Conservation (phyloP, 53 echinoderm and acorn worm genomes). For the Echinarachnius parma region DNA sequence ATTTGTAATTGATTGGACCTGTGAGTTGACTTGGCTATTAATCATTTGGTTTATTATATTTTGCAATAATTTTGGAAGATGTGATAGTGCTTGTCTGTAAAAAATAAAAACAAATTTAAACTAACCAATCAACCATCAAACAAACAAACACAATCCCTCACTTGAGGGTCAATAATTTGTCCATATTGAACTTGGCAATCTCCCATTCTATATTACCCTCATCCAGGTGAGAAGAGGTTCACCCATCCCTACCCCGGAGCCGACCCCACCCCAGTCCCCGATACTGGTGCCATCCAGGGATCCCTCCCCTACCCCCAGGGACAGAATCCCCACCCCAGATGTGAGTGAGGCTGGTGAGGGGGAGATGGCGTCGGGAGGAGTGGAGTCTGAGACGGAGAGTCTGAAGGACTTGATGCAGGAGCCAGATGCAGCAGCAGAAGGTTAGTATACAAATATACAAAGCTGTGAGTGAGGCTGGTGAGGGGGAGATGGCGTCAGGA, state of each 20-base stretch:
- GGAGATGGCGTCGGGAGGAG: constrained; percentile 18
- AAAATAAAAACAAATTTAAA: no score
- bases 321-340: constrained; percentile 70
- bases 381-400: constrained; percentile 60
- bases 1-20: no score
- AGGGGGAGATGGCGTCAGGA: constrained; percentile 8
- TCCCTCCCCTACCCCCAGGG: constrained; percentile 48
- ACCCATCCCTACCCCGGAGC: constrained; percentile 68
- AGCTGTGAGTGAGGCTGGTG: constrained; percentile 17
- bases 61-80: no score
- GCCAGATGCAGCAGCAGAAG: constrained; percentile 29
- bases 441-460: constrained; percentile 36
- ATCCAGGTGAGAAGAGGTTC: constrained; percentile 16
- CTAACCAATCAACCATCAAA: no score
- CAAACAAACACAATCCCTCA: no score
- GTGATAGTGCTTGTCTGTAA: no score
- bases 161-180: no score
- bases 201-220: no score
- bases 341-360: constrained; percentile 39
- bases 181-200: no score
- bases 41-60: no score
- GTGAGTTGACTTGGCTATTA: no score
- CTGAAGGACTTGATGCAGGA: constrained; percentile 39
- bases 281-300: constrained; percentile 47
- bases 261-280: constrained; percentile 67